Conservation (phyloP, 2,113 vertebrate species). For the Felis chaus region DNA sequence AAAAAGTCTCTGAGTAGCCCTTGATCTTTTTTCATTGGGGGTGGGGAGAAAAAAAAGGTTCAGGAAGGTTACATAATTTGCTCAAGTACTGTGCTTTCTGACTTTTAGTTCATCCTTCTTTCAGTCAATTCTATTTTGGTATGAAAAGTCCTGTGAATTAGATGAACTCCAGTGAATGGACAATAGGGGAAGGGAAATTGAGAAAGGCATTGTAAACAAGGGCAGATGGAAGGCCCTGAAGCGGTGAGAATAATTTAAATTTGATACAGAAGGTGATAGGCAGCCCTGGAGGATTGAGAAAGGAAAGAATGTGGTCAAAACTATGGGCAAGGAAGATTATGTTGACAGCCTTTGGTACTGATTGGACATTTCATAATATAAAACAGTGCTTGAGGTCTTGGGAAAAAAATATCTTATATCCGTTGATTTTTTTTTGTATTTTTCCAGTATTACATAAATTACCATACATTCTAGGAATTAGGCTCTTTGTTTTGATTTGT, state of each 20-base stretch:
- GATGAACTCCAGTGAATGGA: background rate
- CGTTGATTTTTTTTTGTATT: background rate
- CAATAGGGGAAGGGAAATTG: background rate
- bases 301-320: background rate
- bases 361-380: background rate
- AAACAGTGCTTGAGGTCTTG: constrained; percentile 22
- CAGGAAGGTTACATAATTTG: background rate
- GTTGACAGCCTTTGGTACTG: constrained; percentile 46
- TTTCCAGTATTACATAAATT: background rate
- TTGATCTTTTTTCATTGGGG: background rate
- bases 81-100: background rate
- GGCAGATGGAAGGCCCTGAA: background rate
- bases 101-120: background rate
- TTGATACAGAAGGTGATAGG: constrained; percentile 31
- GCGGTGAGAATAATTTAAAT: constrained; percentile 56
- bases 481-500: constrained; percentile 9
- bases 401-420: background rate
- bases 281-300: background rate
- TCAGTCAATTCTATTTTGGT: background rate
- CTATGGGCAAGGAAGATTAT: constrained; percentile 12
- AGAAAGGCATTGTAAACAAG: constrained; percentile 32
- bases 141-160: background rate
- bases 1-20: background rate
- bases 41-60: background rate
- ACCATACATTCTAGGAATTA: background rate